phyloP scores from a whole-genome alignment of 1,140 invertebrate genomes.

The Mesaphorura yosii region DNA sequence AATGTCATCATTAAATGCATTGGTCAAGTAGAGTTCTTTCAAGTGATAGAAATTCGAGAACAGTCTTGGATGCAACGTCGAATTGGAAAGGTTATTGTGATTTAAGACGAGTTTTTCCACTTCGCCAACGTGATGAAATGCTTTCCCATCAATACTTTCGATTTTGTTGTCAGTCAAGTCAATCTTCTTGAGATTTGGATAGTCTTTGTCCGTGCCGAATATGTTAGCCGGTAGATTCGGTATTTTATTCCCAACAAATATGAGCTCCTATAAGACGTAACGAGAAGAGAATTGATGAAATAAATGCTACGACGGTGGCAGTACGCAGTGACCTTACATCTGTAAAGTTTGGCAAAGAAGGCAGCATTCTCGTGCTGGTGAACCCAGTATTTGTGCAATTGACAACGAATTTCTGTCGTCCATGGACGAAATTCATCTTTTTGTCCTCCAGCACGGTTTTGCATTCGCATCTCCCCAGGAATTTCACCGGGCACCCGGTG shows the following conservation, averaged over 20 bases:
- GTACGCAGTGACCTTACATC: too few relatives aligned
- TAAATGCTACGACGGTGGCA: too few relatives aligned
- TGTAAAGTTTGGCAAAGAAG: too few relatives aligned
- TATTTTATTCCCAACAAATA: slow-evolving; percentile 61
- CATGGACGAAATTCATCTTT: slow-evolving; percentile 30
- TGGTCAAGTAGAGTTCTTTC: slow-evolving; percentile 57
- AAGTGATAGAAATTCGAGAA: slow-evolving; percentile 67
- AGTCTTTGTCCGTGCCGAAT: slow-evolving; percentile 52
- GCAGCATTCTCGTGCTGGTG: slow-evolving; percentile 45
- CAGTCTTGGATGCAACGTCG: slow-evolving; percentile 51
- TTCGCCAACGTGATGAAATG: slow-evolving; percentile 59
- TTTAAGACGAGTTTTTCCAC: slow-evolving; percentile 61
- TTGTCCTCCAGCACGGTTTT: slow-evolving; percentile 37
- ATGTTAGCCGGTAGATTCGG: slow-evolving; percentile 55
- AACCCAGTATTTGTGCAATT: slow-evolving; percentile 59
- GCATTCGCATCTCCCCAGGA: slow-evolving; percentile 33
- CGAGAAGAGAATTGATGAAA: too few relatives aligned
- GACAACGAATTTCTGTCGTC: slow-evolving; percentile 45
- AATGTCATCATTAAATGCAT: slow-evolving; percentile 59
- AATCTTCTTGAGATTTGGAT: slow-evolving; percentile 48
- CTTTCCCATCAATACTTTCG: slow-evolving; percentile 58
- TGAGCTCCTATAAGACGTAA: slow-evolving; percentile 51
- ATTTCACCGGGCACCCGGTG: slow-evolving; percentile 33
- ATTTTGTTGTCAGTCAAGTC: slow-evolving; percentile 68
- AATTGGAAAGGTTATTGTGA: slow-evolving; percentile 53